phyloP scores from a whole-genome alignment of 2,113 vertebrate species.

The Cyphomyrus discorhynchus region DNA sequence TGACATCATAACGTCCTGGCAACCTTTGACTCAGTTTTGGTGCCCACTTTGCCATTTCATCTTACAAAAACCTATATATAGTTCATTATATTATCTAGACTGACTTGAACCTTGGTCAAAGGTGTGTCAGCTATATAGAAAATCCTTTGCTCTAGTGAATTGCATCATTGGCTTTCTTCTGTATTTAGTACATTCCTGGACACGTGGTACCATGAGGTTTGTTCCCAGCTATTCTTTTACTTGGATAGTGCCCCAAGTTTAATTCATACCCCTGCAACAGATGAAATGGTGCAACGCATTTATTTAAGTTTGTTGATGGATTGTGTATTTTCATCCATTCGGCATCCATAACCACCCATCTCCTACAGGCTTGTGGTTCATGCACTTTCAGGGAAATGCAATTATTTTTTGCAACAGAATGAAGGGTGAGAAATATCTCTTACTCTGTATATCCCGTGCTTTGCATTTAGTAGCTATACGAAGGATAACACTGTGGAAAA shows the following conservation, averaged over 20 bases:
- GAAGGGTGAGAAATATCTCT: not conserved
- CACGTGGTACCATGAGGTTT: not conserved
- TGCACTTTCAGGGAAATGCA: not conserved
- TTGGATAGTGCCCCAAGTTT: not conserved
- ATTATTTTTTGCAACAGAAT: not conserved
- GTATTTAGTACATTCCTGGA: not conserved
- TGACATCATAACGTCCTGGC: conserved; percentile 11
- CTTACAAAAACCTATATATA: not conserved
- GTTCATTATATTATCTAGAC: not conserved
- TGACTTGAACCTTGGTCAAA: not conserved
- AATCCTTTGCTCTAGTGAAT: not conserved
- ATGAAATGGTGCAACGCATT: not conserved
- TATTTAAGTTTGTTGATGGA: not conserved
- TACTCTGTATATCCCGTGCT: not conserved
- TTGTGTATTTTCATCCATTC: not conserved
- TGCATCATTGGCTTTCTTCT: not conserved
- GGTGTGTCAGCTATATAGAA: not conserved
- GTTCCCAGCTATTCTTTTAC: not conserved
- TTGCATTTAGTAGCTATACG: not conserved
- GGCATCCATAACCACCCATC: not conserved
- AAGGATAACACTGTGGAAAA: not conserved
- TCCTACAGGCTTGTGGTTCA: not conserved
- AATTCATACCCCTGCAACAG: not conserved
- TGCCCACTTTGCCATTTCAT: not conserved
- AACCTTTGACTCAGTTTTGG: not conserved